A percentile compares a stretch with the other conserved stretches of the same genome.
Evolutionary conservation across 2,113 vertebrate genomes (phyloP).

Genomic region (Notarius lentiginosus): DNA sequence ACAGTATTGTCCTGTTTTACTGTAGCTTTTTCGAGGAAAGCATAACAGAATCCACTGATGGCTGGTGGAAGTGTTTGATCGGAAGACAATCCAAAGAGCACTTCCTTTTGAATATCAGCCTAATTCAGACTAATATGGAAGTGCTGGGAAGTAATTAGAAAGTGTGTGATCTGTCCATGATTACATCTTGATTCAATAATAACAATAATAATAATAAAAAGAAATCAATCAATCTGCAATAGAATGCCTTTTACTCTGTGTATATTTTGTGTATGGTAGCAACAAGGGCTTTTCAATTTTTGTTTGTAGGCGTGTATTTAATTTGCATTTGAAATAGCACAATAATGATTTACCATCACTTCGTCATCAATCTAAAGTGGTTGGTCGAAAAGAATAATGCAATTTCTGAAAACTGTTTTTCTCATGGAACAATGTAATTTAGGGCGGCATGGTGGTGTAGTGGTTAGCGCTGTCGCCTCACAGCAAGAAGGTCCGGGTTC

Average conservation of each 20-base stretch:
- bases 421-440: not conserved
- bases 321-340: not conserved
- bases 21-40: not conserved
- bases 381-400: not conserved
- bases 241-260: not conserved
- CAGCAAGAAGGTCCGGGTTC: too few species aligned
- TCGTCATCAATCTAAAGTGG: not conserved
- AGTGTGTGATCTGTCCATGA: not conserved
- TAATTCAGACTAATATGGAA: slow-evolving; percentile 15
- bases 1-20: not conserved
- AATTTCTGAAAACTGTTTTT: not conserved
- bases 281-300: not conserved
- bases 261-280: not conserved
- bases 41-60: not conserved
- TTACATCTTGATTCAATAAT: not conserved
- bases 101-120: not conserved
- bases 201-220: not conserved
- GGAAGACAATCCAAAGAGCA: not conserved
- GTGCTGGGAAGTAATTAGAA: not conserved
- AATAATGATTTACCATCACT: not conserved
- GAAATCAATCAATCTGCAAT: not conserved
- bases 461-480: too few species aligned
- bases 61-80: not conserved
- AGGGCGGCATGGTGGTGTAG: too few species aligned
- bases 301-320: not conserved